A percentile compares a stretch with the other conserved stretches of the same genome.
Evolutionary conservation across 1,140 invertebrate genomes (phyloP).

Genomic region (Halictus rubicundus): DNA sequence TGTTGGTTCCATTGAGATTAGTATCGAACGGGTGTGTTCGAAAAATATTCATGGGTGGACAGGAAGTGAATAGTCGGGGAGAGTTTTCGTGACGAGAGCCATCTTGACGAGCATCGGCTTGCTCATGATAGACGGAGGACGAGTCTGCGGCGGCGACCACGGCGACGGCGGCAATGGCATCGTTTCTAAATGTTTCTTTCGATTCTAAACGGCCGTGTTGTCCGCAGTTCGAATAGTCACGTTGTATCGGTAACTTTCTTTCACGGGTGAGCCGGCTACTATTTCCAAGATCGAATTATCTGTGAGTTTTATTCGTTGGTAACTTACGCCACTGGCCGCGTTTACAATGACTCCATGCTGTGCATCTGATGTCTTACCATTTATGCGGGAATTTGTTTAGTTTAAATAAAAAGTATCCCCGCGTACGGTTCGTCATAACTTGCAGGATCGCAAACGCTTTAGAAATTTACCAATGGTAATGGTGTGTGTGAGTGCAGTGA

Average conservation of each 20-base stretch:
- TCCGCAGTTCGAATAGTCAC: slow-evolving; percentile 18
- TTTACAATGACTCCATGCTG: slow-evolving; percentile 65
- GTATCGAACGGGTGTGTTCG: slow-evolving; percentile 63
- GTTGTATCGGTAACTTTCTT: slow-evolving; percentile 15
- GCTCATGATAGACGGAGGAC: slow-evolving; percentile 57
- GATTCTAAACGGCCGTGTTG: slow-evolving; percentile 10
- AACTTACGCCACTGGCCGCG: slow-evolving; percentile 67
- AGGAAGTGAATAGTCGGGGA: slow-evolving; percentile 68
- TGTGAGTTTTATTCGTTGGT: slow-evolving; percentile 56
- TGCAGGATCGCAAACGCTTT: neutral
- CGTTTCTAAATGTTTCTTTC: slow-evolving; percentile 53
- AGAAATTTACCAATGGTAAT: neutral
- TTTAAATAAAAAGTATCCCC: slow-evolving; percentile 51
- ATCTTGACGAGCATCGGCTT: slow-evolving; percentile 73
- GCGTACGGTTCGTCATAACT: neutral
- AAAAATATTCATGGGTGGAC: slow-evolving; percentile 66
- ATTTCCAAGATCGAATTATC: slow-evolving; percentile 34
- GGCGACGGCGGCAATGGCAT: slow-evolving; percentile 58
- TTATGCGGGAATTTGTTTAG: slow-evolving; percentile 64
- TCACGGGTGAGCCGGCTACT: slow-evolving; percentile 23
- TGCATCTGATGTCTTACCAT: slow-evolving; percentile 34
- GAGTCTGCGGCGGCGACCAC: slow-evolving; percentile 45
- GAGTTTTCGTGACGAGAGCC: slow-evolving; percentile 73
- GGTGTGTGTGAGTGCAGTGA: slow-evolving; percentile 14
- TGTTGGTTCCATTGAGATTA: slow-evolving; percentile 21